Evolutionary conservation across 2,797 vertebrate species (phyloP), one percentile per base, ranked within the genome.

Genomic region (Leptatherina wallacei): DNA sequence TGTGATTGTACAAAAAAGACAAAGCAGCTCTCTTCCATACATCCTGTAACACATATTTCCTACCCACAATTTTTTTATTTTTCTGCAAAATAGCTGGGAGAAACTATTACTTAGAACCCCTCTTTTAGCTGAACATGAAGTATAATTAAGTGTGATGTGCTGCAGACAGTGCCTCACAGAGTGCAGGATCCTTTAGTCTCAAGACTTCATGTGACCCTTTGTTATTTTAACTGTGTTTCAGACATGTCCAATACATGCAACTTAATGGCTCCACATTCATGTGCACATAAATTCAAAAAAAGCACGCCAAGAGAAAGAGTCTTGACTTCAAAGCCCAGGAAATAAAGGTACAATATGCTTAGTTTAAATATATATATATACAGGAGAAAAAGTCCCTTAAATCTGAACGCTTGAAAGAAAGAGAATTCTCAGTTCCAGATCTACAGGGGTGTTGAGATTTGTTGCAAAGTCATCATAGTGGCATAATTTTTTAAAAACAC

Each of bases 191-290:
- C 52, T 58, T 55, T 3, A 60, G 29, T 65, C 69, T 70, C 44
- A 20, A 56, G 51, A 73, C 60, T 77, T 62, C 36, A n/a, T 24
- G 63, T 55, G 65, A 77, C 66, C 73, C 47, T 56, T 20, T 16
- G 38, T 20, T 82, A 77, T 71, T 70, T 69, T 60, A 55, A 40
- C 59, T 40, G 20, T 36, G 65, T 80, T 32, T 75, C 27, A 52
- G 64, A 69, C 29, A 60, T 64, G 52, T 72, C 27, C 62, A 60
- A 58, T 52, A 10, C 62, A 58, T 44, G 44, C 51, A 18, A 27
- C 22, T 20, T 27, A 62, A 49, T 68, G 62, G 73, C 16, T 69
- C 38, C 44, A 56, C 13, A 71, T 44, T 62, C n/a, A 62, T 32
- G 20, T 67, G 61, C 38, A 57, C 65, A 35, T 10, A 49, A 6